A percentile compares a stretch with the other conserved stretches of the same genome.
Evolutionary conservation across 1,140 invertebrate genomes (phyloP).

Genomic region (Aphelinus atriplicis): DNA sequence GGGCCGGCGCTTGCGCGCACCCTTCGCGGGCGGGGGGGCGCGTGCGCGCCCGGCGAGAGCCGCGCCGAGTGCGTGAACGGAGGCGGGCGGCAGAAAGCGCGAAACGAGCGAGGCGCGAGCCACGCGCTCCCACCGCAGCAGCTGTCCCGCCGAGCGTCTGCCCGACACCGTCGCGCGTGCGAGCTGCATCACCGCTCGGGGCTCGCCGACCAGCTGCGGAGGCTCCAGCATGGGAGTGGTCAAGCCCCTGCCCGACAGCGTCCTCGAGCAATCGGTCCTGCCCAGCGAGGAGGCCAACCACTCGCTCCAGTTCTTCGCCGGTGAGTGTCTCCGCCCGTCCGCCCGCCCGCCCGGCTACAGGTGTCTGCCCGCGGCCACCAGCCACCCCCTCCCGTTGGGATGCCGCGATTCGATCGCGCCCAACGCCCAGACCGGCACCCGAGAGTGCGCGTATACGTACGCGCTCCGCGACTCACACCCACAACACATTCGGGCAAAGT

Average conservation of each 20-base stretch:
- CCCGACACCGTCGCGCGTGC: not conserved
- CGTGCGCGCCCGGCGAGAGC: not conserved
- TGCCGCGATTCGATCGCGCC: too few species aligned
- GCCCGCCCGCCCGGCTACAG: not conserved
- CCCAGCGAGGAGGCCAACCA: conserved; percentile 63
- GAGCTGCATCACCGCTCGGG: not conserved
- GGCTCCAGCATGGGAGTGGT: conserved; percentile 62
- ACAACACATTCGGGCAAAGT: too few species aligned
- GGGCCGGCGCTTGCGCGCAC: not conserved
- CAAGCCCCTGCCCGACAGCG: conserved; percentile 56
- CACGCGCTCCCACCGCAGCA: not conserved
- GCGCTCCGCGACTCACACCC: too few species aligned
- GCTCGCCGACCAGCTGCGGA: not conserved
- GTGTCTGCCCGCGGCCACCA: not conserved
- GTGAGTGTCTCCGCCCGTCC: conserved; percentile 46
- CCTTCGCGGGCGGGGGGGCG: not conserved
- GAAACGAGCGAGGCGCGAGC: conserved; percentile 7
- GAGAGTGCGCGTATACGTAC: not conserved
- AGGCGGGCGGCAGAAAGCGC: not conserved
- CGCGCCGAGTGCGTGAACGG: too few species aligned
- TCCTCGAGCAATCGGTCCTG: conserved; percentile 56
- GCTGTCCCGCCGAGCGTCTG: not conserved
- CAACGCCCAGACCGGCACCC: not conserved
- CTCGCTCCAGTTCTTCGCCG: conserved; percentile 56
- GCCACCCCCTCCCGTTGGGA: too few species aligned